Base-by-base conservation (phyloP, 2,113 vertebrate species). In the Caranx ignobilis region DNA sequence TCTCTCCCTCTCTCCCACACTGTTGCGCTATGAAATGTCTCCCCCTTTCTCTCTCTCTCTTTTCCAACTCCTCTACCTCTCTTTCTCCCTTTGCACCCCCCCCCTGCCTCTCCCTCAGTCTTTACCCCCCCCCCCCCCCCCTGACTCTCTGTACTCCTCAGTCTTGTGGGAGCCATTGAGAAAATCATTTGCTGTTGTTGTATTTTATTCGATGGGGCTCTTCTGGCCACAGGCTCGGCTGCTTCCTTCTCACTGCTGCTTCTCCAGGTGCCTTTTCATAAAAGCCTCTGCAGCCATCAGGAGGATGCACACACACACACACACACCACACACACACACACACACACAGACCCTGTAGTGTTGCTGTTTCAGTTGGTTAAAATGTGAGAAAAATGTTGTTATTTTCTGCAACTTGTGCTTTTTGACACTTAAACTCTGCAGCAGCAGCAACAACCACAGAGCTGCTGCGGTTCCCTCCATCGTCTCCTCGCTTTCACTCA, bases 161-260 rank as follows among this genome's bases (percentile, higher is more conserved):
- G 80, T 84, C 88, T 88, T 77, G 34, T 81, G 86, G 86, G 89
- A 91, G 81, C 89, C 86, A 90, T 88, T 90, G 84, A 91, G 72
- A 88, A 86, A 92, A 85, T 88, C 61, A 87, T 91, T 89, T 89
- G 72, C 87, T 85, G 81, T 71, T 85, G 79, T 79, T 89, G 81
- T 75, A 50, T 87, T 88, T 87, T 86, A 85, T 87, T 79, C 15
- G 43, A 87, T 65, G 66, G 72, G 48, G 74, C 50, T 2, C 16
- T 71, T 74, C 78, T 56, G 57, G 52, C 60, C 59, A 52, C 59
- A 52, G 74, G 70, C 57, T 57, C 10, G 71, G 60, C 63, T 77
- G 81, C 6, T 77, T 26, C 26, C 26, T 26, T 63, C 76, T 65
- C 75, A 34, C n/a, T 43, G 72, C 35, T 79, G 61, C 47, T 81